These are phyloP conservation scores for Panopea generosa DNA, from an alignment of 2,888 invertebrate species.

Conservation along the genomic window DNA sequence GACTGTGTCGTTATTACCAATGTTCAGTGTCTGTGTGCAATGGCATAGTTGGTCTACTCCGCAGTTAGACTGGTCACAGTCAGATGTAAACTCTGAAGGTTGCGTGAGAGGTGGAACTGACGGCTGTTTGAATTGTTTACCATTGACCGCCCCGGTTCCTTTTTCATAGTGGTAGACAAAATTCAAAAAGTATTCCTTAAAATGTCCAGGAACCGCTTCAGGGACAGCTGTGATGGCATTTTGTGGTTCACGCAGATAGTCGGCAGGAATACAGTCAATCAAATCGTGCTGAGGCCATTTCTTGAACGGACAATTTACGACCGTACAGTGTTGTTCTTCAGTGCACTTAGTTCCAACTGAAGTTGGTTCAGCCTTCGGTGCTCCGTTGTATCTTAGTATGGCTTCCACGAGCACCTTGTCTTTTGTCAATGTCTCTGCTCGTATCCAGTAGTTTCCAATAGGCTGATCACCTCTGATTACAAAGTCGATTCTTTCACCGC, in stretches of 20 bases:
- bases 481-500: constrained; percentile 78
- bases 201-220: constrained; percentile 11
- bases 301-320: constrained; percentile 70
- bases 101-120: constrained; percentile 64
- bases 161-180: constrained; percentile 65
- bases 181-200: constrained; percentile 73
- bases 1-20: constrained; percentile 60
- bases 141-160: constrained; percentile 63
- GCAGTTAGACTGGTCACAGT: constrained; percentile 53
- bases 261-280: constrained; percentile 58
- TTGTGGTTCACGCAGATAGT: too few species aligned
- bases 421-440: constrained; percentile 66
- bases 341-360: constrained; percentile 53
- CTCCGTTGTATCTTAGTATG: constrained; percentile 66
- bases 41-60: constrained; percentile 58
- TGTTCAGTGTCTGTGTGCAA: constrained; percentile 62
- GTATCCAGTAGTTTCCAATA: constrained; percentile 75
- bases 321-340: constrained; percentile 43
- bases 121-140: constrained; percentile 44
- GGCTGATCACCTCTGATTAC: constrained; percentile 64
- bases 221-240: constrained; percentile 36
- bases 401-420: constrained; percentile 55
- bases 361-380: constrained; percentile 49
- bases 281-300: not conserved
- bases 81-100: constrained; percentile 51